Conservation (phyloP, 2,797 vertebrate species). For the Hippopotamyrus pictus region DNA sequence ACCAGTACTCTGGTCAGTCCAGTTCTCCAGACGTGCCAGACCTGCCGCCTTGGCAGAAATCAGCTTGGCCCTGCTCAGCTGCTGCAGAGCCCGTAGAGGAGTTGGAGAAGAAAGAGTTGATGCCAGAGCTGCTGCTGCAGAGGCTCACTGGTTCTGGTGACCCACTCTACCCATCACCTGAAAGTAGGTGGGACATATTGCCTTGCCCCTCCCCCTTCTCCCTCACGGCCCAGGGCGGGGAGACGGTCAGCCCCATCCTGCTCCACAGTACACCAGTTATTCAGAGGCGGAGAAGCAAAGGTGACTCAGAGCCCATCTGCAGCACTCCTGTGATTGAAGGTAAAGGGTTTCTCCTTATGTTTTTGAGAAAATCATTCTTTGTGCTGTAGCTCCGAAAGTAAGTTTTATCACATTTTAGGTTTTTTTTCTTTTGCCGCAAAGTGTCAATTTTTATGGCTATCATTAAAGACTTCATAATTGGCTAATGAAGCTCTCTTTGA, state of each 20-base stretch:
- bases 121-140: slow-evolving; percentile 34
- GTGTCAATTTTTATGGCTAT: slow-evolving; percentile 23
- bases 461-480: slow-evolving; percentile 23
- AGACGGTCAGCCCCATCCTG: slow-evolving; percentile 51
- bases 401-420: not conserved
- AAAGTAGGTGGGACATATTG: slow-evolving; percentile 45
- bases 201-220: slow-evolving; percentile 41
- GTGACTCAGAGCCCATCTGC: slow-evolving; percentile 57
- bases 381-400: not conserved
- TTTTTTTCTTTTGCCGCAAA: not conserved
- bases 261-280: slow-evolving; percentile 77
- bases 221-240: slow-evolving; percentile 44
- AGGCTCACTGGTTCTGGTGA: slow-evolving; percentile 20
- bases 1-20: slow-evolving; percentile 50
- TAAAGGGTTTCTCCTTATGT: slow-evolving; percentile 42
- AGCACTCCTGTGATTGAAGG: slow-evolving; percentile 74
- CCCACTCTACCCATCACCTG: slow-evolving; percentile 32
- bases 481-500: slow-evolving; percentile 17
- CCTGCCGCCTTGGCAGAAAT: slow-evolving; percentile 78
- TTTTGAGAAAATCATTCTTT: not conserved
- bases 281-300: slow-evolving; percentile 49
- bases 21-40: slow-evolving; percentile 70
- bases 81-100: slow-evolving; percentile 39
- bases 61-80: slow-evolving; percentile 54
- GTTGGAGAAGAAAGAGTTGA: slow-evolving; percentile 37